These are phyloP conservation scores for Blastomussa wellsi DNA, from an alignment of 92 coral and sea anemone genomes.

Conservation along the genomic window DNA sequence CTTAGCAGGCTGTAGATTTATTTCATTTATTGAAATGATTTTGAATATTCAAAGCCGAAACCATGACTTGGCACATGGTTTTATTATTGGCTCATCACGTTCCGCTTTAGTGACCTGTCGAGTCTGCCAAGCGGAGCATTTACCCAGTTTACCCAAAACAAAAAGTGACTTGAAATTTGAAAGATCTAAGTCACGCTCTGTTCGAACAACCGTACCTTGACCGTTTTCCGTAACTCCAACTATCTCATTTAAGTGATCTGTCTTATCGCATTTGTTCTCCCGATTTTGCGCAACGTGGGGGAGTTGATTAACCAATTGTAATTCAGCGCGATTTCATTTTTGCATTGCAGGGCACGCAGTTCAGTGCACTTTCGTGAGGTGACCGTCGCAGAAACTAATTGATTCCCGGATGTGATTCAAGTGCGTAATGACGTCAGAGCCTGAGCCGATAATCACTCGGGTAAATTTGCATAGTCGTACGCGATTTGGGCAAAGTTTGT, in stretches of 20 bases:
- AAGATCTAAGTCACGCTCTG: neutral
- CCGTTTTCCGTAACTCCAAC: neutral
- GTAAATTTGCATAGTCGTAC: slow-evolving; percentile 30
- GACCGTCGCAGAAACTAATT: neutral
- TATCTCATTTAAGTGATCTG: neutral
- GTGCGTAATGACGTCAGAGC: slow-evolving; percentile 21
- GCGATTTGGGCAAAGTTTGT: slow-evolving; percentile 1
- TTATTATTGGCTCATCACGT: neutral
- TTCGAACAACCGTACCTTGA: neutral
- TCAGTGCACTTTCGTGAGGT: neutral
- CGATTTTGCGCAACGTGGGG: slow-evolving; percentile 4
- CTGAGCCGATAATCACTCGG: neutral
- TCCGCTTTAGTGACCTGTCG: neutral
- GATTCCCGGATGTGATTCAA: slow-evolving; percentile 17
- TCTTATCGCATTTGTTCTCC: neutral
- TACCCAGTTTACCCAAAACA: neutral
- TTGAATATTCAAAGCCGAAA: neutral
- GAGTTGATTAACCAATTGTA: slow-evolving; percentile 13
- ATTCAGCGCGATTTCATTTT: neutral
- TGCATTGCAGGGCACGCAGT: neutral
- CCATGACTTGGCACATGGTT: slow-evolving; percentile 4
- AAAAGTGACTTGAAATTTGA: neutral
- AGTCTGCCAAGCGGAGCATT: slow-evolving; percentile 1
- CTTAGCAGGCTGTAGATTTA: neutral
- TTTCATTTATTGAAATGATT: neutral